Evolutionary conservation across 2,888 invertebrate genomes (phyloP), one percentile per base, ranked within the genome.

Genomic region (Blomia tropicalis): DNA sequence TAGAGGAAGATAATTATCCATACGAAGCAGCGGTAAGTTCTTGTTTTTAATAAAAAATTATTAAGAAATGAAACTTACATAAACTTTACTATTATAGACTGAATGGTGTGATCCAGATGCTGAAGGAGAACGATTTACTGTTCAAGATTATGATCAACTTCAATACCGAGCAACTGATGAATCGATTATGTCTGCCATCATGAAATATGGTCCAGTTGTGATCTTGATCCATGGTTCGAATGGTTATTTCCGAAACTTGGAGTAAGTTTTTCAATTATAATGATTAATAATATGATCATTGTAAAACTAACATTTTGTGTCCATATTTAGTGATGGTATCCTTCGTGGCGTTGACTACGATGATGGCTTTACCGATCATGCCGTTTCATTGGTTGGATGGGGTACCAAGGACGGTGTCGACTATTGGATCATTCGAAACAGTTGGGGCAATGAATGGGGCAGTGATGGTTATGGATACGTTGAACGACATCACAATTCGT

Each of bases 351-450:
- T 47, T 22, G 7, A 11, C 7, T n/a, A 7, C 51, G n/a, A 47
- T n/a, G n/a, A 14, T 47, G 51, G 7, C 51, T 7, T 14, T 7
- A 19, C 22, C 11, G n/a, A 22, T 22, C 30, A 31, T 11, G 29
- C 32, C 7, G 56, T 56, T 30, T 7, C 36, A 22, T 7, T 32
- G 30, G 25, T 32, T 5, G 25, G 25, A 5, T 56, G 56, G 56
- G 56, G 30, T 41, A 56, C 19, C 30, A 23, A 32, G 22, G 7
- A 23, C 25, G 30, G 56, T 41, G 30, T 31, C 25, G 32, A 56
- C 30, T 56, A 56, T 22, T 56, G 56, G 56, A 23, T 30, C 30
- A 32, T 56, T 22, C 17, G 32, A 7, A 56, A 56, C 36, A 56
- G 56, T 22, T 56, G 56, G 56, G 56, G 56, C 47, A 19, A 5